Conservation (phyloP, 2,888 invertebrate species). For the Melieria picta region DNA sequence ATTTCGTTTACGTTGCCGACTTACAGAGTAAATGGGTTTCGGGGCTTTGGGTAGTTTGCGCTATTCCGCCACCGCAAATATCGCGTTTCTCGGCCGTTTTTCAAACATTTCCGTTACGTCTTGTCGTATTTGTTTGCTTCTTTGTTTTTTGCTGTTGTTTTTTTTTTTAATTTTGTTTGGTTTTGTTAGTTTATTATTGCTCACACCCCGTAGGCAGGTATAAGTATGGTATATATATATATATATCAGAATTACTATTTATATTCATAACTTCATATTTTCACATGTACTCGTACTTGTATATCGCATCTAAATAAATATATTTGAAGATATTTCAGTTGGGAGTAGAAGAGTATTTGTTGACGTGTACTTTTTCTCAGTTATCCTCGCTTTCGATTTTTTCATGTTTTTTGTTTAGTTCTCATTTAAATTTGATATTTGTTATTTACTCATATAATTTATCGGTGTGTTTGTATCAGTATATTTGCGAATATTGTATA, state of each 20-base stretch:
- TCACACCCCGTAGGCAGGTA: slow-evolving; percentile 24
- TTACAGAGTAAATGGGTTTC: slow-evolving; percentile 30
- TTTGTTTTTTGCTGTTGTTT: neutral
- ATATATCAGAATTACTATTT: too few species aligned
- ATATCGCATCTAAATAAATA: slow-evolving; percentile 30
- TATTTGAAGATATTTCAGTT: slow-evolving; percentile 12
- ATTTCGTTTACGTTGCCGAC: slow-evolving; percentile 38
- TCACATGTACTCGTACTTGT: slow-evolving; percentile 44
- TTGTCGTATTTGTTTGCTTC: too few species aligned
- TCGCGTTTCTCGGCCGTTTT: too few species aligned
- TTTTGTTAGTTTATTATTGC: neutral
- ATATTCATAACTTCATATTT: slow-evolving; percentile 28
- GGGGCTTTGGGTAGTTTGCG: too few species aligned
- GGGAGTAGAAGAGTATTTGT: slow-evolving; percentile 21
- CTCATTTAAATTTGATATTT: too few species aligned
- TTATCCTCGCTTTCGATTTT: neutral
- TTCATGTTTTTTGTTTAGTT: neutral
- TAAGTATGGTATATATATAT: slow-evolving; percentile 48
- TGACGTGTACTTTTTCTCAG: slow-evolving; percentile 28
- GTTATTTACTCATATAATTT: too few species aligned
- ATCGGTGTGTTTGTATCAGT: too few species aligned
- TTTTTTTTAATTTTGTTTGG: neutral
- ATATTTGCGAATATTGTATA: too few species aligned
- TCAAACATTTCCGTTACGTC: too few species aligned
- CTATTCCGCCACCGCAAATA: too few species aligned